phyloP scores from a whole-genome alignment of 2,113 vertebrate species.

The Anser cygnoides region DNA sequence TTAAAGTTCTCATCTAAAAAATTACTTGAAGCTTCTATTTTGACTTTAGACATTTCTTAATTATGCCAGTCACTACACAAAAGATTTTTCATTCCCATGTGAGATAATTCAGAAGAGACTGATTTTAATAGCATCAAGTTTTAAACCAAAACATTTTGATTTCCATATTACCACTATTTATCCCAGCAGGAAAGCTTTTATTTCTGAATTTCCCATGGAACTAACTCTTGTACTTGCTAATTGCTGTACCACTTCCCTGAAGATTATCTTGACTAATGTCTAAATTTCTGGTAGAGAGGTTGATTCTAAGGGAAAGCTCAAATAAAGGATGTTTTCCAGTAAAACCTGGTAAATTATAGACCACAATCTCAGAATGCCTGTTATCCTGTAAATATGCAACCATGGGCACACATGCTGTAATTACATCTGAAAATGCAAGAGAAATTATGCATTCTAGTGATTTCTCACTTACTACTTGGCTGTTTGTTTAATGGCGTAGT shows the following conservation, averaged over 20 bases:
- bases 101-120: conserved; percentile 41
- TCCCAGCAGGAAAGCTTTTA: conserved; percentile 56
- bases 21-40: conserved; percentile 9
- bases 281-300: conserved; percentile 19
- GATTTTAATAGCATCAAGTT: conserved; percentile 46
- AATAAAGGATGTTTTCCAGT: neutral
- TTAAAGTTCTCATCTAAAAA: neutral
- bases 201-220: conserved; percentile 52
- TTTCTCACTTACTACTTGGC: neutral
- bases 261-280: conserved; percentile 48
- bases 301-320: conserved; percentile 6
- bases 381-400: neutral
- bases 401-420: neutral
- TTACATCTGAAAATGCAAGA: neutral
- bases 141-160: conserved; percentile 54
- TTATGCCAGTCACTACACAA: conserved; percentile 20
- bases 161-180: conserved; percentile 42
- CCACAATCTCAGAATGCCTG: neutral
- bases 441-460: neutral
- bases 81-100: conserved; percentile 26
- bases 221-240: conserved; percentile 57
- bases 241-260: conserved; percentile 45
- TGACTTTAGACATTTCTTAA: conserved; percentile 33
- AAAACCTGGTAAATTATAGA: conserved; percentile 17
- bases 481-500: neutral